phyloP scores from a whole-genome alignment of 1,140 invertebrate genomes.

The Tetramorium alpestre region DNA sequence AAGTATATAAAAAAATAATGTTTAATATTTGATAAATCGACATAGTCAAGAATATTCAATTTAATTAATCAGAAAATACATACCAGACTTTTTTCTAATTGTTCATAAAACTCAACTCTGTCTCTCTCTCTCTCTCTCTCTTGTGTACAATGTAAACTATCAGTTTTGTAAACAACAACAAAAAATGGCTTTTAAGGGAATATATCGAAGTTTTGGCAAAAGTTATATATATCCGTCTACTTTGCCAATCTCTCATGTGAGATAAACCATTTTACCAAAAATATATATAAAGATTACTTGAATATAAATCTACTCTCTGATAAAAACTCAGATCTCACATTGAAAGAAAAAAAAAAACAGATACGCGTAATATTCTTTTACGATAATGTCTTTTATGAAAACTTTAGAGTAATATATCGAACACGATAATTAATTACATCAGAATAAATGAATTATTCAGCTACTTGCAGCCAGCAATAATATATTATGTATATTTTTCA shows the following conservation, averaged over 20 bases:
- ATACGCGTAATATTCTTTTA: not conserved
- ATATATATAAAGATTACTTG: not conserved
- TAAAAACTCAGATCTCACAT: not conserved
- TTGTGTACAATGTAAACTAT: constrained; percentile 22
- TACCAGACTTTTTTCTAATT: not conserved
- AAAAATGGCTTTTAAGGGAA: constrained; percentile 31
- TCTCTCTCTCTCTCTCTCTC: too few species aligned
- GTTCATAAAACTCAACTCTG: not conserved
- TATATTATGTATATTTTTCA: too few species aligned
- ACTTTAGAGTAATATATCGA: not conserved
- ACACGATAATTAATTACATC: not conserved
- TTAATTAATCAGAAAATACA: constrained; percentile 17
- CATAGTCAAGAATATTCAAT: not conserved
- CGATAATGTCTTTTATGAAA: not conserved
- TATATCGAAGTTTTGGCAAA: not conserved
- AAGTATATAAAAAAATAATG: not conserved
- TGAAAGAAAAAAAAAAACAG: not conserved
- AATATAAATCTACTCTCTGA: not conserved
- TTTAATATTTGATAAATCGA: constrained; percentile 10
- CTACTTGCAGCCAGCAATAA: not conserved
- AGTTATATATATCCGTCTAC: constrained; percentile 16
- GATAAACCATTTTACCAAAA: not conserved
- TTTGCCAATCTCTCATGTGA: not conserved
- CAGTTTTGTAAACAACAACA: constrained; percentile 10
- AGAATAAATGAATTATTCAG: not conserved